These are phyloP conservation scores for Carpatolechia fugitivella DNA, from an alignment of 2,888 invertebrate genomes.

Conservation along the genomic window DNA sequence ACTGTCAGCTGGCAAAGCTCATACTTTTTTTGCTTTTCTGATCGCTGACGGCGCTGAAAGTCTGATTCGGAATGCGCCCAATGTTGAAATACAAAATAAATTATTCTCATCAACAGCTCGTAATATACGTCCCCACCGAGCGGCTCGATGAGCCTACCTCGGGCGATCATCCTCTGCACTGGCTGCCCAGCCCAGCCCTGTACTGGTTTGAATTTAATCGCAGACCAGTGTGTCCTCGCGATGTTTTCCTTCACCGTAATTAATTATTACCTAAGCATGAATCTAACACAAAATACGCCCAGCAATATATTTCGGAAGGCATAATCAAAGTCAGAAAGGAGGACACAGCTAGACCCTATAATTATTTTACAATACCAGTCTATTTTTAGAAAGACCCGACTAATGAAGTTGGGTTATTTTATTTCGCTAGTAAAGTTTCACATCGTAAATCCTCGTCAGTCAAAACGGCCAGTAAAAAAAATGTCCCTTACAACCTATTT, in stretches of 20 bases:
- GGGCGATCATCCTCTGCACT: too few relatives aligned
- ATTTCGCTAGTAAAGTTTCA: constrained; percentile 69
- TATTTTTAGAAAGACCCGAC: constrained; percentile 55
- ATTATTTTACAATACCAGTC: constrained; percentile 52
- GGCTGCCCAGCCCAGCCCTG: too few relatives aligned
- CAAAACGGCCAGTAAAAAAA: constrained; percentile 69
- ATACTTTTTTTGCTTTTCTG: too few relatives aligned
- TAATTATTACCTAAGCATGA: constrained; percentile 19
- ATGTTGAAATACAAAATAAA: too few relatives aligned
- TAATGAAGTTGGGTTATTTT: constrained; percentile 72
- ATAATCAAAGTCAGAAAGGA: constrained; percentile 48
- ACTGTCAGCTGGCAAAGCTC: too few relatives aligned
- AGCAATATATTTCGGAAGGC: constrained; percentile 48
- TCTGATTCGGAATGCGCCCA: too few relatives aligned
- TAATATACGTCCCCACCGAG: too few relatives aligned
- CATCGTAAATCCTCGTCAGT: constrained; percentile 76
- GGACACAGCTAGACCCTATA: constrained; percentile 42
- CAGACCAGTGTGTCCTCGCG: too few relatives aligned
- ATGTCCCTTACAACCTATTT: constrained; percentile 37
- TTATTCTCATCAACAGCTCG: too few relatives aligned
- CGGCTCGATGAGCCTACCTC: too few relatives aligned
- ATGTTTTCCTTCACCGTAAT: not conserved
- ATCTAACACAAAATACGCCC: constrained; percentile 13
- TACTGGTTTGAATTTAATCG: too few relatives aligned
- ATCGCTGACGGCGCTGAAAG: too few relatives aligned